Evolutionary conservation across 2,113 vertebrate species (phyloP), one percentile per base, ranked within the genome.

Genomic region (Bostrychus sinensis): DNA sequence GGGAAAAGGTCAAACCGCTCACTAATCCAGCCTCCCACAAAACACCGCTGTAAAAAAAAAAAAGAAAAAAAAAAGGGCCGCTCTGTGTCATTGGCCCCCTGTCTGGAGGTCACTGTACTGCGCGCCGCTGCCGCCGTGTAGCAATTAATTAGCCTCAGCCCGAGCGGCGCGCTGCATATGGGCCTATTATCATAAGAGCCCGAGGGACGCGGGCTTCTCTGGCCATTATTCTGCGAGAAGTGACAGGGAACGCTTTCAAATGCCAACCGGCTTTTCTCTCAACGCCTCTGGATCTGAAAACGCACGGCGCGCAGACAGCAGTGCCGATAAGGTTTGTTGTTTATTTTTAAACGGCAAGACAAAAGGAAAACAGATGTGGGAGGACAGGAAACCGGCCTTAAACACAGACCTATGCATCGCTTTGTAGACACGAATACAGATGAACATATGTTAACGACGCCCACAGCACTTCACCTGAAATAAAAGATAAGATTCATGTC

Each of bases 1-100:
- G 66, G 56, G 74, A 85, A 89, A 32, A 89, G 80, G 83, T 87
- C 78, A 84, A 73, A 75, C 19, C 43, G 57, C 57, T 77, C 80
- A 80, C 75, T 87, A 83, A 88, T 85, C 70, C 61, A 43, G 25
- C 26, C 17, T 25, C 48, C 32, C 12, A 0, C 9, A 53, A 28
- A 53, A 17, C 25, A 9, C 3, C 10, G 14, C 10, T 13, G 14
- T 39, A 39, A 39, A 39, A 67, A 61, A n/a, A n/a, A n/a, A n/a
- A n/a, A n/a, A n/a, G n/a, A n/a, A n/a, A n/a, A n/a, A n/a, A n/a
- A n/a, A n/a, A n/a, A n/a, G 7, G 19, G 19, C 25, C 59, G 59
- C 1, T 2, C 72, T 16, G 70, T 68, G 72, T 75, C 75, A 70
- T 66, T 65, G 72, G 64, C 54, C 74, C 69, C 37, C 4, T 66